A percentile compares a stretch with the other conserved stretches of the same genome.
These are phyloP conservation scores for Alitta virens DNA, from an alignment of 2,888 invertebrate genomes.

Conservation along the genomic window DNA sequence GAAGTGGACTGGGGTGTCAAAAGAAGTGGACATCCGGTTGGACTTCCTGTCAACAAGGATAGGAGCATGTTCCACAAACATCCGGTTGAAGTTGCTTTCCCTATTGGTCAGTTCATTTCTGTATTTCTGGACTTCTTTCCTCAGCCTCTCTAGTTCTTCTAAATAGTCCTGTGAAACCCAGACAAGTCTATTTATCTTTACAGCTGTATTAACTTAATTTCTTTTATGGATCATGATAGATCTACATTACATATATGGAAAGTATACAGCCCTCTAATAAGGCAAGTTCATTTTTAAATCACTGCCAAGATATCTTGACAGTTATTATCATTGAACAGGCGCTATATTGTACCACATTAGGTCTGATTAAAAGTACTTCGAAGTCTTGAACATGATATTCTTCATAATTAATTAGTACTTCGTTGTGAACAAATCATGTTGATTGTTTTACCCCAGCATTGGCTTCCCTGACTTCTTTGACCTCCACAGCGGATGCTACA, in stretches of 20 bases:
- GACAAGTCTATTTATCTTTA: no score
- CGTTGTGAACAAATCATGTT: neutral
- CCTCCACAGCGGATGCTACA: no score
- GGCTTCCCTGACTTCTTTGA: neutral
- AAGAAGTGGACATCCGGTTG: conserved; percentile 4
- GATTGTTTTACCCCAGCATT: neutral
- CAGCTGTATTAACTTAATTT: no score
- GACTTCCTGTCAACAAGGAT: conserved; percentile 39
- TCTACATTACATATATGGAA: no score
- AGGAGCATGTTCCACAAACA: conserved; percentile 48
- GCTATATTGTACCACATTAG: no score
- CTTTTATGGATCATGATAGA: no score
- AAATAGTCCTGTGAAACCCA: conserved; percentile 44
- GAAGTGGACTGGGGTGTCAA: neutral
- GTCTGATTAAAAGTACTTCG: no score
- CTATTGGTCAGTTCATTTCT: conserved; percentile 51
- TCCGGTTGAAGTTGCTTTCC: conserved; percentile 52
- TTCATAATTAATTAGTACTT: neutral
- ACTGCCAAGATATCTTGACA: no score
- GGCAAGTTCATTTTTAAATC: no score
- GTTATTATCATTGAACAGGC: no score
- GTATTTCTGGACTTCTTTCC: conserved; percentile 47
- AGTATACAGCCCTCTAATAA: no score
- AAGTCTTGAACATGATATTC: no score
- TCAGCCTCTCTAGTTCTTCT: conserved; percentile 48